Base-by-base conservation (phyloP, 2,797 vertebrate species). In the Gorsachius magnificus region DNA sequence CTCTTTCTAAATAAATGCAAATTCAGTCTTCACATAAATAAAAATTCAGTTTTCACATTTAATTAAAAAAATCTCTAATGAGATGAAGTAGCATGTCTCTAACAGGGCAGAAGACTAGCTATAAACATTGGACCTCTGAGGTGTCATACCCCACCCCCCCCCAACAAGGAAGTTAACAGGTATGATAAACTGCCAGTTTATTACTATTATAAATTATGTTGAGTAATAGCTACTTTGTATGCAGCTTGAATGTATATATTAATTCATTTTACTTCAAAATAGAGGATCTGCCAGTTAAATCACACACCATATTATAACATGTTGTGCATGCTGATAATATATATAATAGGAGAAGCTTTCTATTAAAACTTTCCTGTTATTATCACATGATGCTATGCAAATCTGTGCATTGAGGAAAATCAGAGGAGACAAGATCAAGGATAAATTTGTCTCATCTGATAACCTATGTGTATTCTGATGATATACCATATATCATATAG, bases 1-100 rank as follows among this genome's bases (percentile, higher is more conserved):
- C 80, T 95, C 85, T 95, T 96, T 93, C 64, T 75, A 91, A 86
- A 96, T 93, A 97, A 96, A 95, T 94, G 93, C 96, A 94, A 96
- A 87, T 54, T 94, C 78, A 94, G 63, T 96, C 64, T 85, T 74
- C 61, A 58, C 61, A 96, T 93, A 97, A 96, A 94, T 94, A 93
- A 96, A 94, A 96, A 86, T 57, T 94, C 76, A 94, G 63, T 96
- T 61, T 86, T 75, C 61, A 58, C 61, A 91, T 88, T 87, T 93
- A 94, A 92, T 95, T 96, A 7, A 92, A 96, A 96, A 90, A 58
- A 69, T 71, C 61, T 54, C 71, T 94, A 51, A 77, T 88, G 36
- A 38, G 36, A 10, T 38, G 76, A 87, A 68, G 94, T 89, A 79
- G 64, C 54, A 16, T 57, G 77, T 95, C 70, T 82, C 65, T 95